Conservation (phyloP, 2,888 invertebrate genomes). For the Ectobius pallidus region DNA sequence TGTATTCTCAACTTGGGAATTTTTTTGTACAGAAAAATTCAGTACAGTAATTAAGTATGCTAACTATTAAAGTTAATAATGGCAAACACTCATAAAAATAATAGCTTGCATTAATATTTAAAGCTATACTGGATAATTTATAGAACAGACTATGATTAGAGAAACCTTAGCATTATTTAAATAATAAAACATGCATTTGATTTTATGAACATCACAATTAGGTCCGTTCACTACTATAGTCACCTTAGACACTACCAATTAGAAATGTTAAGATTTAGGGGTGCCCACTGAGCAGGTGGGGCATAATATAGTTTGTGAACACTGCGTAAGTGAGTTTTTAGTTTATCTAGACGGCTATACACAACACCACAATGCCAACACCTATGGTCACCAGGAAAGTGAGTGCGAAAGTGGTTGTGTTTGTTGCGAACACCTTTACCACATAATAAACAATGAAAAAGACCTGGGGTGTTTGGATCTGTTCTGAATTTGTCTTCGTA, state of each 20-base stretch:
- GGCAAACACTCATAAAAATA: too few species aligned
- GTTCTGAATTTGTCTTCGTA: constrained; percentile 33
- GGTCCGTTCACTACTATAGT: too few species aligned
- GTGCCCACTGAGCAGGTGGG: neutral
- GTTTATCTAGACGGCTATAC: constrained; percentile 38
- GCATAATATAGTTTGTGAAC: constrained; percentile 27
- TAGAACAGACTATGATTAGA: too few species aligned
- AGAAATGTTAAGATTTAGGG: constrained; percentile 2
- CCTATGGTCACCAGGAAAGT: constrained; percentile 35
- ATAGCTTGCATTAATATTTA: too few species aligned
- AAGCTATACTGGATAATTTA: too few species aligned
- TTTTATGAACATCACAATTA: too few species aligned
- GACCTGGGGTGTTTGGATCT: constrained; percentile 34
- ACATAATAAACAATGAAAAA: constrained; percentile 36
- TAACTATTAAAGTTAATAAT: too few species aligned
- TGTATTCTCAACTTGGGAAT: too few species aligned
- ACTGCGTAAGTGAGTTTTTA: constrained; percentile 34
- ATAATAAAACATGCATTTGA: too few species aligned
- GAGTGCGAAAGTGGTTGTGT: constrained; percentile 36
- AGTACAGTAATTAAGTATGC: too few species aligned
- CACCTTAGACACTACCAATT: neutral
- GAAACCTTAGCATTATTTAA: too few species aligned
- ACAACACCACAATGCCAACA: constrained; percentile 34
- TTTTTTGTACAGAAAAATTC: too few species aligned
- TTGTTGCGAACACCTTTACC: constrained; percentile 35